Base-by-base conservation (phyloP, 2,113 vertebrate species). In the Pseudorectes ferrugineus region DNA sequence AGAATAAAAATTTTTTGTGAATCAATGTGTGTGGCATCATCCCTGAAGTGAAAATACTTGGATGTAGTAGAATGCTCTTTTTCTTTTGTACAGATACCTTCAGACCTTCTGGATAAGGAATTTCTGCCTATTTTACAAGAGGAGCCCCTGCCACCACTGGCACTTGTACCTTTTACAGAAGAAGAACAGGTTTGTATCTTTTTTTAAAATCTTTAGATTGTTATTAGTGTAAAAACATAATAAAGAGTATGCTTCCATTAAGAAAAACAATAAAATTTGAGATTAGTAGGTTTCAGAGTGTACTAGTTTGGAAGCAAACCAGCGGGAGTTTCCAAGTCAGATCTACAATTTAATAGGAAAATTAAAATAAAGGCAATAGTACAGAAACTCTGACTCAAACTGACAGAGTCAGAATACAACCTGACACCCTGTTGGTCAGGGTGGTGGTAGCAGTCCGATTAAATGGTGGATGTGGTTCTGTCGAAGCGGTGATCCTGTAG, bases 111-210 rank as follows among this genome's bases (percentile, higher is more conserved):
- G 87, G 99, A 99, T 98, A 99, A 99, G 98, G 99, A 99, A 92
- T 99, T 99, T 97, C 97, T 99, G 96, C 98, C 99, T 96, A 99
- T 99, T 97, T 98, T 99, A 96, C 99, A 99, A 98, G 99, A 99
- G 97, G 99, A 99, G 96, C 99, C 99, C 95, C 98, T 99, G 96
- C 99, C 98, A 66, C 99, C 99, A 57, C 97, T 99, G 98, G 99
- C 99, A 96, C 98, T 99, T 88, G 99, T 99, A 92, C 98, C 99
- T 96, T 99, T 99, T 98, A 99, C 99, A 98, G 99, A 99, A 97
- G 99, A 99, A 97, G 99, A 99, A 97, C 99, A 99, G 99, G 99
- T 99, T 86, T 94, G 95, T 71, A 14, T 22, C 26, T 23, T 40
- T 48, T 26, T 52, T 45, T 42, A 5, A 12, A 28, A 18, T 49